Evolutionary conservation across 1,140 invertebrate species (phyloP).

Genomic region (Ephestia elutella): DNA sequence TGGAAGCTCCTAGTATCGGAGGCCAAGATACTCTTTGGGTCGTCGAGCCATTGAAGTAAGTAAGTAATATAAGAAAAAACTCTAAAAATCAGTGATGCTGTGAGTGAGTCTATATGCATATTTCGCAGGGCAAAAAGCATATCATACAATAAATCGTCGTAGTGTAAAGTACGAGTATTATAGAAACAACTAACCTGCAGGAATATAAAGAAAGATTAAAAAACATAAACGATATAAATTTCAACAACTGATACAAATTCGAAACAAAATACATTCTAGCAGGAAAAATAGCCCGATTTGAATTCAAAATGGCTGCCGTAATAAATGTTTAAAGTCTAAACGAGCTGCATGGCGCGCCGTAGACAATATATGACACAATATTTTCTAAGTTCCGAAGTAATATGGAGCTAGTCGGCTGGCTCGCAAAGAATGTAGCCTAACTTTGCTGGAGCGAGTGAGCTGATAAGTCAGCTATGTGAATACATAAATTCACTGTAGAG

Average conservation of each 20-base stretch:
- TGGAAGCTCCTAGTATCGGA: too few species aligned
- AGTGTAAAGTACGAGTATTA: too few species aligned
- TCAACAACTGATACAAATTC: conserved; percentile 17
- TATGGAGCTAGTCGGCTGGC: conserved; percentile 29
- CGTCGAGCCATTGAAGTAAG: too few species aligned
- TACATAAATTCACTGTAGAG: background rate
- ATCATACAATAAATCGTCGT: too few species aligned
- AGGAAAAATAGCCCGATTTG: background rate
- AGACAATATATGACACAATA: conserved; percentile 47
- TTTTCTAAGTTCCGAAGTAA: conserved; percentile 50
- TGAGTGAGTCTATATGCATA: too few species aligned
- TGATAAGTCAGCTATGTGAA: background rate
- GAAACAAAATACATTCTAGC: conserved; percentile 6
- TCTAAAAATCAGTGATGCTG: too few species aligned
- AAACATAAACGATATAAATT: background rate
- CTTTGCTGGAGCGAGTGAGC: background rate
- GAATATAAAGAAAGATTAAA: too few species aligned
- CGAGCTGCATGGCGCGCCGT: conserved; percentile 24
- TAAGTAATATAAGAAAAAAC: too few species aligned
- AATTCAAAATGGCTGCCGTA: conserved; percentile 10
- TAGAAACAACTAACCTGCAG: too few species aligned
- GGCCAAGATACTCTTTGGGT: too few species aligned
- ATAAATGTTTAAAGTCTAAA: conserved; percentile 15
- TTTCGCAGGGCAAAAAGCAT: too few species aligned
- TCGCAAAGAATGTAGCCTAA: conserved; percentile 18